Percentiles rank a stretch among this genome's conserved stretches.
phyloP scores from a whole-genome alignment of 2,888 invertebrate genomes.

The Odontocerum albicorne region DNA sequence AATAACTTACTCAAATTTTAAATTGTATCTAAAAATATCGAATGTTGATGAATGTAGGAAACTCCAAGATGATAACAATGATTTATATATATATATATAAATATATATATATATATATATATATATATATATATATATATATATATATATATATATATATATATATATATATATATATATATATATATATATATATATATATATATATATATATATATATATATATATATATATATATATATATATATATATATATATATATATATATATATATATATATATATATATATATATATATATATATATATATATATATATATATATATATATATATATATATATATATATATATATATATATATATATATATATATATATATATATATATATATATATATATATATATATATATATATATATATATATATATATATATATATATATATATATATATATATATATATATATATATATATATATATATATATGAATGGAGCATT shows the following conservation, averaged over 20 bases:
- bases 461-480: background rate
- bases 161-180: background rate
- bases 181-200: background rate
- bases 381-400: background rate
- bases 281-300: background rate
- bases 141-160: background rate
- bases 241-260: background rate
- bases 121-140: background rate
- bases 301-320: background rate
- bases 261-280: background rate
- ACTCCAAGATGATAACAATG: background rate
- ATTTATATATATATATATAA: background rate
- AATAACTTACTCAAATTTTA: too few relatives aligned
- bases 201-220: background rate
- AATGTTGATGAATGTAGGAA: too few relatives aligned
- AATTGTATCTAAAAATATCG: too few relatives aligned
- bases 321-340: background rate
- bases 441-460: background rate
- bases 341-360: background rate
- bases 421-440: background rate
- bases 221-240: background rate
- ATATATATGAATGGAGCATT: too few relatives aligned
- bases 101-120: background rate
- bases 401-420: background rate
- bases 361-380: background rate